Evolutionary conservation across 2,797 vertebrate genomes (phyloP).

Genomic region (Poecile montanus): DNA sequence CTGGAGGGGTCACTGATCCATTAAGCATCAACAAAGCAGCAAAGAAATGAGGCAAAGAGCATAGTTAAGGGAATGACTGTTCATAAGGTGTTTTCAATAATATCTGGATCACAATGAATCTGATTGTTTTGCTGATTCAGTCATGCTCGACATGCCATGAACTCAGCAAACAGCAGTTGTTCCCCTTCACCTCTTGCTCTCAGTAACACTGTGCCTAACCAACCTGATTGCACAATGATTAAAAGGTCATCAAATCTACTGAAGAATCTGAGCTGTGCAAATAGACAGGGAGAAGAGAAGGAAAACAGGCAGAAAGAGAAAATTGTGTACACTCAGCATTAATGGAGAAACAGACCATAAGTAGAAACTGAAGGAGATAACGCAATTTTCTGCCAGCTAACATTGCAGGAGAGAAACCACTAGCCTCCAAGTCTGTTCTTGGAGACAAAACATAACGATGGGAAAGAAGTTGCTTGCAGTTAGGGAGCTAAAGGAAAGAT

Average conservation of each 20-base stretch:
- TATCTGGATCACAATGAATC: background rate
- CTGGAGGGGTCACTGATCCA: background rate
- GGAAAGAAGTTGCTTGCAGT: background rate
- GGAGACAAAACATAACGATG: background rate
- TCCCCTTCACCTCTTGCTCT: background rate
- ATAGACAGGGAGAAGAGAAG: background rate
- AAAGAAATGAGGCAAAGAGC: background rate
- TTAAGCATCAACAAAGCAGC: background rate
- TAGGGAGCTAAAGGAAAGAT: background rate
- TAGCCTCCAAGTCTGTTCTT: background rate
- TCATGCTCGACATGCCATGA: background rate
- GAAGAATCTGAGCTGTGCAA: background rate
- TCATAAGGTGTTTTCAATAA: background rate
- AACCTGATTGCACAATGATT: background rate
- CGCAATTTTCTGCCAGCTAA: background rate
- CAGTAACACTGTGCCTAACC: background rate
- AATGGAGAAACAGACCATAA: background rate
- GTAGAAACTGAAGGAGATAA: background rate
- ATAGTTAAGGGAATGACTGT: background rate
- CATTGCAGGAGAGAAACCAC: background rate
- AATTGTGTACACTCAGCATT: background rate
- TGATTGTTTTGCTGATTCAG: background rate
- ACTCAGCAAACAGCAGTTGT: background rate
- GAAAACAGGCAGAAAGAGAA: background rate
- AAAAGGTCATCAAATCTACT: conserved; percentile 6